Conservation (phyloP, 1,140 invertebrate genomes). For the Solen grandis region DNA sequence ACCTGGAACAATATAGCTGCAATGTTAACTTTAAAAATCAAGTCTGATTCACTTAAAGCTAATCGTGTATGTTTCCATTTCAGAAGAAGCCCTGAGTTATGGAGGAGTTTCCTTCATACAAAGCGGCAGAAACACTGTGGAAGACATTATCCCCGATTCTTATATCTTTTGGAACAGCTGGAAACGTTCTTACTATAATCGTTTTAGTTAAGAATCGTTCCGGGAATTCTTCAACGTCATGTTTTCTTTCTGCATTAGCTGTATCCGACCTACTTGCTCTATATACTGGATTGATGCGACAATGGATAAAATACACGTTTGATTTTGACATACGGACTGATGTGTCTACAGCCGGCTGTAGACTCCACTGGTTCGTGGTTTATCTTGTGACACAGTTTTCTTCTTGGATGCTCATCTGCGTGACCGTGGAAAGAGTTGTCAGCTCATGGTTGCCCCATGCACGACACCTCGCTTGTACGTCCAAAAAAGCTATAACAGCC, state of each 20-base stretch:
- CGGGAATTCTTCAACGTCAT: conserved; percentile 32
- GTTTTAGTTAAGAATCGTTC: conserved; percentile 32
- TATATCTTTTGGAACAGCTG: conserved; percentile 57
- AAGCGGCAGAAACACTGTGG: conserved; percentile 23
- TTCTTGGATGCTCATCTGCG: conserved; percentile 66
- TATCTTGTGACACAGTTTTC: conserved; percentile 60
- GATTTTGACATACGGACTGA: conserved; percentile 55
- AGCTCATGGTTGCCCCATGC: conserved; percentile 63
- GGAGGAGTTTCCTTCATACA: conserved; percentile 25
- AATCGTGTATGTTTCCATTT: no score
- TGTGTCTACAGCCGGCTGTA: conserved; percentile 50
- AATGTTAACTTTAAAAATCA: no score
- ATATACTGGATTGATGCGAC: conserved; percentile 60
- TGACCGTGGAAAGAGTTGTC: conserved; percentile 66
- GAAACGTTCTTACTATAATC: conserved; percentile 59
- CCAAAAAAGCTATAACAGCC: neutral
- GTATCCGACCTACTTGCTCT: conserved; percentile 61
- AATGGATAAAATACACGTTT: conserved; percentile 62
- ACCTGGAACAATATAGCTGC: no score
- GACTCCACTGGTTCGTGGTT: conserved; percentile 56
- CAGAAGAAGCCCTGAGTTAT: no score
- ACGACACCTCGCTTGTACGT: conserved; percentile 32
- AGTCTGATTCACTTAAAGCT: no score
- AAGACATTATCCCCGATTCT: conserved; percentile 53
- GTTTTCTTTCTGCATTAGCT: conserved; percentile 61